Evolutionary conservation across 2,113 vertebrate species (phyloP).

Genomic region (Bufo bufo): DNA sequence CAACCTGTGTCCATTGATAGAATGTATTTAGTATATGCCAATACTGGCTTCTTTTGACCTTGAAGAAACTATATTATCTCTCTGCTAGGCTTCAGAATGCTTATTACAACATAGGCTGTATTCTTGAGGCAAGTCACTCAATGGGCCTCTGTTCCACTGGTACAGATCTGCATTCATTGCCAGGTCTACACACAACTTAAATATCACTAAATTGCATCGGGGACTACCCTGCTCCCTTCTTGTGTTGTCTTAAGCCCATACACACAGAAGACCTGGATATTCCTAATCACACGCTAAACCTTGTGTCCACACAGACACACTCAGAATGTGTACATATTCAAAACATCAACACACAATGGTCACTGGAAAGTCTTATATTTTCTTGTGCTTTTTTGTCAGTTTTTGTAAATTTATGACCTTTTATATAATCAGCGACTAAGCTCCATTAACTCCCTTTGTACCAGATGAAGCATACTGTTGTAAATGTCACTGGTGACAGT

Average conservation of each 20-base stretch:
- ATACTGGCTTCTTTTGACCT: conserved; percentile 53
- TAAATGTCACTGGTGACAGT: conserved; percentile 49
- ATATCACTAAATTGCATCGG: conserved; percentile 51
- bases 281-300: conserved; percentile 48
- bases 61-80: conserved; percentile 53
- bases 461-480: conserved; percentile 32
- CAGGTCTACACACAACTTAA: conserved; percentile 54
- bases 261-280: conserved; percentile 53
- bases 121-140: conserved; percentile 49
- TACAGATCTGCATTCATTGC: conserved; percentile 54
- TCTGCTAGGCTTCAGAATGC: conserved; percentile 33
- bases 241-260: conserved; percentile 46
- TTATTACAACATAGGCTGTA: conserved; percentile 46
- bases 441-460: conserved; percentile 41
- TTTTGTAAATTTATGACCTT: conserved; percentile 53
- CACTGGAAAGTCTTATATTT: conserved; percentile 56
- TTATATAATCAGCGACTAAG: conserved; percentile 37
- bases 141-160: conserved; percentile 46
- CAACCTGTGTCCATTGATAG: conserved; percentile 55
- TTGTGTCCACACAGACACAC: conserved; percentile 56
- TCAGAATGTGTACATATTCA: conserved; percentile 50
- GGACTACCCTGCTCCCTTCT: conserved; percentile 49
- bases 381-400: conserved; percentile 56
- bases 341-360: conserved; percentile 56
- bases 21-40: conserved; percentile 48